A percentile compares a stretch with the other conserved stretches of the same genome.
Evolutionary conservation across 2,888 invertebrate species (phyloP).

Genomic region (Xylocampa areola): DNA sequence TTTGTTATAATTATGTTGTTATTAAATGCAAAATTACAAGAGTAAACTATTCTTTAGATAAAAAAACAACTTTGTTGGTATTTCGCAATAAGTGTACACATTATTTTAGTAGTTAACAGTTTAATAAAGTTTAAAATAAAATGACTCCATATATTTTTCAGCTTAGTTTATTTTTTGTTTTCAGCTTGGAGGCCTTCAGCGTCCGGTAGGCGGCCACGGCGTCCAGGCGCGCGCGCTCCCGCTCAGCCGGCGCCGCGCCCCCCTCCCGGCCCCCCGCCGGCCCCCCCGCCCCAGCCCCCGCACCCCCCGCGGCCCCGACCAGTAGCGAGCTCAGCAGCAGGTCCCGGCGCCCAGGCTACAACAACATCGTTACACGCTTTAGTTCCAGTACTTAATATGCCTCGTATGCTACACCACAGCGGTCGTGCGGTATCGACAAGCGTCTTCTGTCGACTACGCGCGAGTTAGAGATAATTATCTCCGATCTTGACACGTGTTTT

Average conservation of each 20-base stretch:
- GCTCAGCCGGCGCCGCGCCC: conserved; percentile 39
- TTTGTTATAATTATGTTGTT: too few relatives aligned
- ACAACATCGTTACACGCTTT: neutral
- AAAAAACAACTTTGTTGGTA: too few relatives aligned
- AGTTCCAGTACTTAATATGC: too few relatives aligned
- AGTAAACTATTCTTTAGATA: too few relatives aligned
- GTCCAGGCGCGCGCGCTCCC: conserved; percentile 66
- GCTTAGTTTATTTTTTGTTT: conserved; percentile 36
- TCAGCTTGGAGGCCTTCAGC: conserved; percentile 63
- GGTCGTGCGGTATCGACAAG: too few relatives aligned
- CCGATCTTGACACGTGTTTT: too few relatives aligned
- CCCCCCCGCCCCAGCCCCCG: conserved; percentile 15
- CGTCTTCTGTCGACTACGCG: too few relatives aligned
- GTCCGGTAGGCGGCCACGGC: conserved; percentile 77
- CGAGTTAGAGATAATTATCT: too few relatives aligned
- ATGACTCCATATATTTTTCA: neutral
- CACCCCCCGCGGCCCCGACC: conserved; percentile 35
- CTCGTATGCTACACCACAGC: too few relatives aligned
- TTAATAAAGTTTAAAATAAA: neutral
- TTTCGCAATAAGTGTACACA: too few relatives aligned
- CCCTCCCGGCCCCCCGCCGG: conserved; percentile 19
- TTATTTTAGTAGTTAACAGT: too few relatives aligned
- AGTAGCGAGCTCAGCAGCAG: conserved; percentile 84
- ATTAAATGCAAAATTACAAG: too few relatives aligned
- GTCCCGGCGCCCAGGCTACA: conserved; percentile 91